Conservation (phyloP, 64 coral and sea anemone genomes). For the Actinia equina region DNA sequence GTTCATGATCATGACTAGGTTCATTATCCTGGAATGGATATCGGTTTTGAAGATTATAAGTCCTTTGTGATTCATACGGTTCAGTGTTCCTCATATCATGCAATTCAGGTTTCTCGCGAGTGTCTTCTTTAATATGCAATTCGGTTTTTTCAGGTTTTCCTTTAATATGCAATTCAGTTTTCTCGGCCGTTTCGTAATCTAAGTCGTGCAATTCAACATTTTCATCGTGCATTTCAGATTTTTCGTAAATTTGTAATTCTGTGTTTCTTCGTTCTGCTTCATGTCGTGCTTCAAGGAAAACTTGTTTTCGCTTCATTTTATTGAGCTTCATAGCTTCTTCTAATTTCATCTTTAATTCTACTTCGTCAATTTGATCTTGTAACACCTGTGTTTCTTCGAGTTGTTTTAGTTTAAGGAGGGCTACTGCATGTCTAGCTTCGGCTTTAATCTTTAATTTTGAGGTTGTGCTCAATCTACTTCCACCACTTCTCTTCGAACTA, state of each 20-base stretch:
- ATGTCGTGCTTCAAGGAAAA: background rate
- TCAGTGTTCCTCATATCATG: too few relatives aligned
- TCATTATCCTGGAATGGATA: too few relatives aligned
- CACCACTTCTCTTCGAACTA: too few relatives aligned
- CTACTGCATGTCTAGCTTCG: background rate
- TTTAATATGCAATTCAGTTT: background rate
- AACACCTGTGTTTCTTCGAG: background rate
- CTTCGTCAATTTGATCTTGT: slow-evolving; percentile 4
- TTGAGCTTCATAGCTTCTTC: slow-evolving; percentile 12
- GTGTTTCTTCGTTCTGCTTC: background rate
- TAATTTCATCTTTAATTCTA: slow-evolving; percentile 16
- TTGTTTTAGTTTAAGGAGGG: slow-evolving; percentile 10
- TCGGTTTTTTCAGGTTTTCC: too few relatives aligned
- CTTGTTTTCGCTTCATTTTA: slow-evolving; percentile 15
- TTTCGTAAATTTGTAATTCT: background rate
- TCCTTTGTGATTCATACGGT: too few relatives aligned
- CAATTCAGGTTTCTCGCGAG: too few relatives aligned
- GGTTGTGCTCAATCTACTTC: background rate
- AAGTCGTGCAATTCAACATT: background rate
- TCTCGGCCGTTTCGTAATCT: background rate
- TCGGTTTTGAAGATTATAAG: too few relatives aligned
- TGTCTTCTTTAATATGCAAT: too few relatives aligned
- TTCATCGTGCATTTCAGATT: background rate
- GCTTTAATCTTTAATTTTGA: background rate
- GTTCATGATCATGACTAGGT: too few relatives aligned